These are phyloP conservation scores for Masnerella sp. DNA, from an alignment of 2,888 invertebrate species.

Conservation along the genomic window DNA sequence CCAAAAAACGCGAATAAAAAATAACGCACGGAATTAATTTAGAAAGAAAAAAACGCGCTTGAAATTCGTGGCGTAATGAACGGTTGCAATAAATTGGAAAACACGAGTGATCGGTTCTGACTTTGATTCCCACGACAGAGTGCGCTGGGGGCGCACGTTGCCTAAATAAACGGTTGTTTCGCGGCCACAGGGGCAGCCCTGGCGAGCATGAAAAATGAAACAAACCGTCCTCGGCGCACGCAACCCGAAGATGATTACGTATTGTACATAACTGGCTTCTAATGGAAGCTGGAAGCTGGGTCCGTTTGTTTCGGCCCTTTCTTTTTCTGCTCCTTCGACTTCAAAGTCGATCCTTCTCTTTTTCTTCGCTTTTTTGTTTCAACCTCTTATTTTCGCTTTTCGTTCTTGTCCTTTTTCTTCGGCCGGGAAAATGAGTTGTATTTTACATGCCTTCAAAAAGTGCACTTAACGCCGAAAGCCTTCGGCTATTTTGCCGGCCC, in stretches of 20 bases:
- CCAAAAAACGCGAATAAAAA: no score
- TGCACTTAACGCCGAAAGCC: slow-evolving; percentile 38
- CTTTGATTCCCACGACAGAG: slow-evolving; percentile 71
- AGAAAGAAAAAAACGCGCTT: no score
- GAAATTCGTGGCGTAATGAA: slow-evolving; percentile 44
- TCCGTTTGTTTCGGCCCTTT: slow-evolving; percentile 65
- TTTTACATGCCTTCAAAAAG: slow-evolving; percentile 44
- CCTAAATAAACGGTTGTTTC: slow-evolving; percentile 74
- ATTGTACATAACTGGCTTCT: slow-evolving; percentile 65
- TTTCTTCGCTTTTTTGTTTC: slow-evolving; percentile 46
- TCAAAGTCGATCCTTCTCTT: slow-evolving; percentile 60
- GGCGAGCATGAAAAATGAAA: slow-evolving; percentile 70
- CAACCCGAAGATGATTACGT: slow-evolving; percentile 74
- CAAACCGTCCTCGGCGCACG: slow-evolving; percentile 71
- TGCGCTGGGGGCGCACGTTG: slow-evolving; percentile 66
- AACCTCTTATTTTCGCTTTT: slow-evolving; percentile 8
- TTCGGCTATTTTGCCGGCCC: neutral
- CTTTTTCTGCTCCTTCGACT: slow-evolving; percentile 59
- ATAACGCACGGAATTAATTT: no score
- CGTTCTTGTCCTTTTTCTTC: slow-evolving; percentile 59
- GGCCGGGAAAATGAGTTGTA: slow-evolving; percentile 39
- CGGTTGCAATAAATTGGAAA: slow-evolving; percentile 49
- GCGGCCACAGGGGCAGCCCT: slow-evolving; percentile 62
- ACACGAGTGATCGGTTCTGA: slow-evolving; percentile 49
- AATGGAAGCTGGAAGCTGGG: slow-evolving; percentile 65